Percentiles rank a stretch among this genome's conserved stretches.
Evolutionary conservation across 2,797 vertebrate species (phyloP).

Genomic region (Nyctibius grandis): DNA sequence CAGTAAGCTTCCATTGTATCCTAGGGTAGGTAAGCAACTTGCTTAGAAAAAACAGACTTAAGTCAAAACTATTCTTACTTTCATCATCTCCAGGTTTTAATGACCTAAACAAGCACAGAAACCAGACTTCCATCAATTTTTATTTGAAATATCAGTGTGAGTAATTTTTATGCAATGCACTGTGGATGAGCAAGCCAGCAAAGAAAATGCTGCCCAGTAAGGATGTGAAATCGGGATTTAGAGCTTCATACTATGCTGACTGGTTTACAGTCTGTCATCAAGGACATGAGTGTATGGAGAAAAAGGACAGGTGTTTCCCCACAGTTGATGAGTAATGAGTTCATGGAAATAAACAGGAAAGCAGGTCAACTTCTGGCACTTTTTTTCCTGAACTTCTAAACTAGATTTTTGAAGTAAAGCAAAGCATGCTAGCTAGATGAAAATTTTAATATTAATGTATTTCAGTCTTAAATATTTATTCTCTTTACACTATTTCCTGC

Average conservation of each 20-base stretch:
- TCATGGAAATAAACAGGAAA: slow-evolving; percentile 44
- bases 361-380: background rate
- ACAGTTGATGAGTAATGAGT: background rate
- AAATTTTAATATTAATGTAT: background rate
- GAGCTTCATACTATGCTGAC: background rate
- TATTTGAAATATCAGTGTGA: background rate
- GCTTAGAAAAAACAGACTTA: background rate
- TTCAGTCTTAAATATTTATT: slow-evolving; percentile 18
- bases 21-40: background rate
- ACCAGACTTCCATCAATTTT: background rate
- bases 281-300: background rate
- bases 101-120: background rate
- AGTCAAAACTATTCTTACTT: background rate
- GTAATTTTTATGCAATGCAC: background rate
- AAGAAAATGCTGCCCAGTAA: background rate
- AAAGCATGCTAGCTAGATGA: background rate
- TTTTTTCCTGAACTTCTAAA: background rate
- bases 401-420: background rate
- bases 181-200: background rate
- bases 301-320: slow-evolving; percentile 34
- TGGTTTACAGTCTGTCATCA: background rate
- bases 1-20: background rate
- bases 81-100: background rate
- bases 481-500: background rate
- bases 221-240: background rate